These are phyloP conservation scores for Cebus imitator DNA, from an alignment of 2,113 vertebrate species.

Conservation along the genomic window DNA sequence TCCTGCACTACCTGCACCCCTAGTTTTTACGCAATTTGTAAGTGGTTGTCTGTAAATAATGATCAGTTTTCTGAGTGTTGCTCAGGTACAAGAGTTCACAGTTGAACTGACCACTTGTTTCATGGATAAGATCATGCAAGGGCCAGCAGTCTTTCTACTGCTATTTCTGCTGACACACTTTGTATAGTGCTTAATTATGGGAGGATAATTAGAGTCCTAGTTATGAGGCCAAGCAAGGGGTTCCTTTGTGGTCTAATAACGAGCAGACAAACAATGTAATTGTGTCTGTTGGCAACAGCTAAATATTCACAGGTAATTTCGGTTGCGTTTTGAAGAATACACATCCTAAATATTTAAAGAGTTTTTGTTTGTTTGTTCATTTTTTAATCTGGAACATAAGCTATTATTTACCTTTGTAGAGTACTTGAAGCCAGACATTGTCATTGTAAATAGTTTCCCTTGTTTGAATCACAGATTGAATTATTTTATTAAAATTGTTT, in stretches of 20 bases:
- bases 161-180: not conserved
- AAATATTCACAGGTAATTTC: not conserved
- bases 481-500: not conserved
- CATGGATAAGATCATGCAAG: not conserved
- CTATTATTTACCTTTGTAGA: not conserved
- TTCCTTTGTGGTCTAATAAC: not conserved
- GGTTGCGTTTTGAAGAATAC: not conserved
- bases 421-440: not conserved
- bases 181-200: not conserved
- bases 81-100: not conserved
- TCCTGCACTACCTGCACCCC: not conserved
- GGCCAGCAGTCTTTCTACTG: not conserved
- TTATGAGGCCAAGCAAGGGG: not conserved
- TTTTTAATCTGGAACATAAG: not conserved
- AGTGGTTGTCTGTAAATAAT: not conserved
- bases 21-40: not conserved
- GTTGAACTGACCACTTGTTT: not conserved
- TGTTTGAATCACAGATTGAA: not conserved
- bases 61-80: not conserved
- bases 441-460: not conserved
- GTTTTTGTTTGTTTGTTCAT: not conserved
- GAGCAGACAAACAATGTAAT: not conserved
- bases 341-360: not conserved
- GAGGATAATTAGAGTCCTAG: not conserved
- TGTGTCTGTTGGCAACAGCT: not conserved